Evolutionary conservation across 2,113 vertebrate genomes (phyloP).

Genomic region (Sander vitreus): DNA sequence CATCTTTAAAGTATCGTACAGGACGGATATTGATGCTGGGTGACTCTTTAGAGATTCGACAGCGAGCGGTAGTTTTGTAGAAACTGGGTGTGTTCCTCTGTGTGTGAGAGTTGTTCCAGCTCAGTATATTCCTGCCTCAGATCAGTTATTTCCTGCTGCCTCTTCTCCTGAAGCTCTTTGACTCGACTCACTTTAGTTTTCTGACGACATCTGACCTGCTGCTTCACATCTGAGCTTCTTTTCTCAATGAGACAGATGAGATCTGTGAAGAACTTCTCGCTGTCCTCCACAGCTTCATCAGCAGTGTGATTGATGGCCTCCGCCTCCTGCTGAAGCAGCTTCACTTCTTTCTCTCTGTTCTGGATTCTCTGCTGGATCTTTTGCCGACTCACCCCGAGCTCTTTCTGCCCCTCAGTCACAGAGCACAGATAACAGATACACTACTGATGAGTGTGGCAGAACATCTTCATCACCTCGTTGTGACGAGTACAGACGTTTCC

Average conservation of each 20-base stretch:
- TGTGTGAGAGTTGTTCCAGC: not conserved
- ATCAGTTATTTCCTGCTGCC: conserved; percentile 7
- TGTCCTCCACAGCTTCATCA: not conserved
- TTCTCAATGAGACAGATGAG: not conserved
- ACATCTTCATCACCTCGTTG: conserved; percentile 1
- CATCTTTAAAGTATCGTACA: not conserved
- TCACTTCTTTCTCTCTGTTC: not conserved
- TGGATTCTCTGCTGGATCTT: conserved; percentile 7
- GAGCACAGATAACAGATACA: conserved; percentile 24
- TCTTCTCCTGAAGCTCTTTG: not conserved
- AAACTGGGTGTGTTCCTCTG: not conserved
- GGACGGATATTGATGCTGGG: not conserved
- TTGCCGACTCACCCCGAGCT: not conserved
- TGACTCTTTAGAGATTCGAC: not conserved
- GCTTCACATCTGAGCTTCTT: not conserved
- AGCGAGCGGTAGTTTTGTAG: not conserved
- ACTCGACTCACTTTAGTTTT: not conserved
- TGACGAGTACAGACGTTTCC: conserved; percentile 17
- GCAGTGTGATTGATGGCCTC: not conserved
- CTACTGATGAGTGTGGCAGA: conserved; percentile 13
- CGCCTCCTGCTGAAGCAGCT: not conserved
- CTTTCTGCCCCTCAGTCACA: not conserved
- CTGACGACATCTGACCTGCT: not conserved
- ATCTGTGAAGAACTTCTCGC: not conserved
- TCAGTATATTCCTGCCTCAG: conserved; percentile 8